A percentile compares a stretch with the other conserved stretches of the same genome.
Conservation (phyloP, 2,888 invertebrate species). For the Monopis laevigella region DNA sequence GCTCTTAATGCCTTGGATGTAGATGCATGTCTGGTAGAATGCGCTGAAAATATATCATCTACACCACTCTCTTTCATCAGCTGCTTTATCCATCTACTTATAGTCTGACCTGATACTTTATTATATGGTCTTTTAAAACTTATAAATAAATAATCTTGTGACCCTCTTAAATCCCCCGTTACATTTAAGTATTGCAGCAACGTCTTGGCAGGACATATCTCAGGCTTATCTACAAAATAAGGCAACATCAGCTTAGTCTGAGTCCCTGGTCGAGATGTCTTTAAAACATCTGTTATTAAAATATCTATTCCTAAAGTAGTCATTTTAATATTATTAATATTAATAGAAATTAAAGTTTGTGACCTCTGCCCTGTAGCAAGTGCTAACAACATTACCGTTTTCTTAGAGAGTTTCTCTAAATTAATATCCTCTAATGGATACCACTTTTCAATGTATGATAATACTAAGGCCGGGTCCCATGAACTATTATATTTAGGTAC, state of each 20-base stretch:
- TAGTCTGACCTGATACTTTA: conserved; percentile 11
- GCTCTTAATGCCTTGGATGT: not conserved
- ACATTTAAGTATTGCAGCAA: conserved; percentile 5
- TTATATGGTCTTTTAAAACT: conserved; percentile 3
- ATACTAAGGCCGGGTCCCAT: not conserved
- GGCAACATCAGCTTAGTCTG: conserved; percentile 5
- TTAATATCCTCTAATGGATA: conserved; percentile 1
- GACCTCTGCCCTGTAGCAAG: conserved; percentile 12
- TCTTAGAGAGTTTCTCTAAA: conserved; percentile 9
- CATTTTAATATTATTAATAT: conserved; percentile 5
- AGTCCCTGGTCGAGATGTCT: conserved; percentile 1
- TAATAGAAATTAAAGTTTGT: conserved; percentile 10
- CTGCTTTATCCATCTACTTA: conserved; percentile 13
- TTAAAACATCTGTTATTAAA: not conserved
- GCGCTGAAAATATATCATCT: conserved; percentile 7
- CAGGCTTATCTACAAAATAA: conserved; percentile 7
- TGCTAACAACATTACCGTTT: conserved; percentile 12
- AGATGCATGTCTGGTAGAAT: conserved; percentile 7
- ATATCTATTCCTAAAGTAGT: not conserved
- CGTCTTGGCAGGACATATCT: conserved; percentile 13
- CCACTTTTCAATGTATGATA: not conserved
- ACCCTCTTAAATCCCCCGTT: not conserved
- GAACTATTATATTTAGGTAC: not conserved
- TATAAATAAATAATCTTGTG: conserved; percentile 1
- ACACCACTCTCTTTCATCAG: conserved; percentile 7